Evolutionary conservation across 53 echinoderm and acorn worm species (phyloP), one percentile per base, ranked within the genome.

Genomic region (Hippasteria phrygiana): DNA sequence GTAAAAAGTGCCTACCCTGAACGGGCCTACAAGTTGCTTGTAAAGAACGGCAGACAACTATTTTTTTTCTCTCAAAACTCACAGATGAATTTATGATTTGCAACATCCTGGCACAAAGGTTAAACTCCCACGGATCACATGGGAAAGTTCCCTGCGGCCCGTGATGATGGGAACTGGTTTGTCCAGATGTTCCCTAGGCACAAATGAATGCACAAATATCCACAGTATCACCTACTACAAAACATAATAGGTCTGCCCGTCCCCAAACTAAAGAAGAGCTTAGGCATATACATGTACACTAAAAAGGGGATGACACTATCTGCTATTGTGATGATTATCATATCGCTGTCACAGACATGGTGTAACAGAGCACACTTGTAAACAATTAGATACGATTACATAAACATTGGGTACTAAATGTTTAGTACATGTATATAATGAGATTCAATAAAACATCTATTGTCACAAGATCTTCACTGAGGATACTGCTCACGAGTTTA

Each of bases 271-370:
- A 43, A 63, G 62, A 59, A 63, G 41, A 80, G 59, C n/a, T 40
- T 80, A 63, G 8, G 38, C 7, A 10, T 7, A 48, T 10, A 48
- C 8, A 14, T 10, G 14, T 14, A 41, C 80, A 62, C 42, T 80
- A 62, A 22, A 40, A 24, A 63, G 20, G 80, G 80, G 39, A 62
- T 63, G 40, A 80, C 64, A 39, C 35, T 55, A 55, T 77, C 54
- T 36, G 27, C 36, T 27, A 50, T 75, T 75, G 48, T 75, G 53
- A 9, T 75, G 34, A 75, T 31, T 47, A 20, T 31, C 18, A 33
- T 6, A 6, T 12, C 33, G 10, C 8, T 5, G 36, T 47, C 73
- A 40, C 22, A 4, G 3, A 6, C 26, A 4, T 16, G 4, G 35
- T 33, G 36, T 2, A 66, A 14, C 67, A 66, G 17, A 66, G 26